Percentiles rank a stretch among this genome's conserved stretches.
Conservation (phyloP, 2,113 vertebrate genomes). For the Sapajus apella region DNA sequence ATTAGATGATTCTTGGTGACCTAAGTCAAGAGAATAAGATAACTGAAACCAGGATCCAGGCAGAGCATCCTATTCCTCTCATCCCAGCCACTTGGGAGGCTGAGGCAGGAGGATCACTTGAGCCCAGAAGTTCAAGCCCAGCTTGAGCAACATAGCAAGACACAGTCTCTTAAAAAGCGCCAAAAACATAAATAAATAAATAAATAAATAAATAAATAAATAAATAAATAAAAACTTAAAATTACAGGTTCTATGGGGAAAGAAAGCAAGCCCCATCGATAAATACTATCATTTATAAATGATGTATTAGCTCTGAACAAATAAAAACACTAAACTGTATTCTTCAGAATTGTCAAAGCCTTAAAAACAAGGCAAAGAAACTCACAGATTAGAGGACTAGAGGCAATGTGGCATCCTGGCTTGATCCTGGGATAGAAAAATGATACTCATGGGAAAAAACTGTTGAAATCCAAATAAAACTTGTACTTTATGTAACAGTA, state of each 20-base stretch:
- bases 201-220: too few relatives aligned
- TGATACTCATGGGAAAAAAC: not conserved
- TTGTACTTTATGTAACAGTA: not conserved
- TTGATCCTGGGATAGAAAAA: not conserved
- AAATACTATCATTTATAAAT: not conserved
- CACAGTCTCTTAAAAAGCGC: not conserved
- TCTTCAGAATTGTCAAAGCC: not conserved
- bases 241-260: not conserved
- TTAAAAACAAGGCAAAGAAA: not conserved
- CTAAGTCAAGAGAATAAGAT: constrained; percentile 26
- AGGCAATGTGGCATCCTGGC: not conserved
- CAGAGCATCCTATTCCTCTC: not conserved
- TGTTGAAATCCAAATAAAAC: not conserved
- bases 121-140: not conserved
- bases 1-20: not conserved
- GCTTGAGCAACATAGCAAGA: not conserved
- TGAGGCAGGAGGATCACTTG: not conserved
- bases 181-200: too few relatives aligned
- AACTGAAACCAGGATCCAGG: not conserved
- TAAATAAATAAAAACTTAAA: not conserved
- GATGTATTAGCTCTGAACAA: not conserved
- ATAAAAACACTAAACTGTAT: not conserved
- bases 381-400: not conserved
- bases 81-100: not conserved
- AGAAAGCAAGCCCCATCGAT: not conserved